These are phyloP conservation scores for Pentalonia nigronervosa DNA, from an alignment of 1,140 invertebrate species.

Conservation along the genomic window DNA sequence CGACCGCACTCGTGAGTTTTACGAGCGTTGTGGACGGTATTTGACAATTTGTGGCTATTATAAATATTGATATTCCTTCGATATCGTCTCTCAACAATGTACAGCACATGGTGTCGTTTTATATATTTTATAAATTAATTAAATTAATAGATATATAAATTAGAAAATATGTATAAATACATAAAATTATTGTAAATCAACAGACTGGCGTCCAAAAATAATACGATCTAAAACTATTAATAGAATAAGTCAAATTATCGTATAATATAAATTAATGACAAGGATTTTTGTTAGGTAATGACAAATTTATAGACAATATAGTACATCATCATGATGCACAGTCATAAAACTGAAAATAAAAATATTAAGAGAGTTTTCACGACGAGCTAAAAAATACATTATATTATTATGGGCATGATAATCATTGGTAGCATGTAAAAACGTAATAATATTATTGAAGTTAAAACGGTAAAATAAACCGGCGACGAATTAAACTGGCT, in stretches of 20 bases:
- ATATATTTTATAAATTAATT: background rate
- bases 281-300: background rate
- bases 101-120: too few relatives aligned
- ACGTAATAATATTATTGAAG: background rate
- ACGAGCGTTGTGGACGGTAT: background rate
- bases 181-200: background rate
- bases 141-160: background rate
- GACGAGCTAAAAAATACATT: background rate
- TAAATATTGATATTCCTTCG: background rate
- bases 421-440: background rate
- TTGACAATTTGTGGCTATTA: background rate
- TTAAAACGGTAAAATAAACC: background rate
- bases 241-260: background rate
- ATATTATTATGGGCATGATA: background rate
- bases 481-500: background rate
- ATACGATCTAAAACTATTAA: background rate
- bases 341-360: background rate
- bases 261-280: background rate
- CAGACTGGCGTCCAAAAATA: background rate
- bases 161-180: background rate
- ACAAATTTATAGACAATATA: background rate
- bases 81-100: background rate
- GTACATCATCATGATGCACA: background rate
- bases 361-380: background rate
- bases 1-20: background rate